A percentile compares a stretch with the other conserved stretches of the same genome.
These are phyloP conservation scores for Allobates femoralis DNA, from an alignment of 2,797 vertebrate genomes.

Conservation along the genomic window DNA sequence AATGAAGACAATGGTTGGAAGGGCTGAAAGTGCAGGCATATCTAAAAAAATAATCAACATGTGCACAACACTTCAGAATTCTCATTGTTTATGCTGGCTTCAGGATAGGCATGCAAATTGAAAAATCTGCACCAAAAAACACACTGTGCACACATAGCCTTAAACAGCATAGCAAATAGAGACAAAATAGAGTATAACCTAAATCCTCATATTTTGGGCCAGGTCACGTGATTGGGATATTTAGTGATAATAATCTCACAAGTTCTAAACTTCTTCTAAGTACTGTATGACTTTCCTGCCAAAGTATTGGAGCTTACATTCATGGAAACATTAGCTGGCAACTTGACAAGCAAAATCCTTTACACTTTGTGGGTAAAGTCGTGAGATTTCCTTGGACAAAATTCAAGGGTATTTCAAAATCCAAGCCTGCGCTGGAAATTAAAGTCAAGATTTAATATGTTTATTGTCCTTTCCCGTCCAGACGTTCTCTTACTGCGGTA, in stretches of 20 bases:
- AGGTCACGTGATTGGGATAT: neutral
- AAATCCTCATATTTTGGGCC: neutral
- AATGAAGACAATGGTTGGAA: too few species aligned
- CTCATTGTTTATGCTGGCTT: too few species aligned
- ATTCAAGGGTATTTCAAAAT: slow-evolving; percentile 34
- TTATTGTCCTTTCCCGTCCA: slow-evolving; percentile 48
- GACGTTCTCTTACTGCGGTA: slow-evolving; percentile 27
- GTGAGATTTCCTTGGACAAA: slow-evolving; percentile 24
- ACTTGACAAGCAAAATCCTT: slow-evolving; percentile 19
- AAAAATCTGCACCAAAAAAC: too few species aligned
- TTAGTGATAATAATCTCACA: slow-evolving; percentile 3
- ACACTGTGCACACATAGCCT: too few species aligned
- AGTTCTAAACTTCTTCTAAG: slow-evolving; percentile 1
- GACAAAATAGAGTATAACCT: neutral
- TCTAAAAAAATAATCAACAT: too few species aligned
- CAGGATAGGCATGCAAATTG: too few species aligned
- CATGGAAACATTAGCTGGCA: slow-evolving; percentile 26
- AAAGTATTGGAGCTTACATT: neutral
- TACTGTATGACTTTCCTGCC: neutral
- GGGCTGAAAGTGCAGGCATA: too few species aligned
- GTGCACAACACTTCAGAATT: too few species aligned
- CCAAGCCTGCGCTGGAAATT: slow-evolving; percentile 23
- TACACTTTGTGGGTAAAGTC: slow-evolving; percentile 23
- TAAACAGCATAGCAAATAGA: neutral
- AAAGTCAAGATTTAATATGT: slow-evolving; percentile 36